Evolutionary conservation across 2,797 vertebrate genomes (phyloP).

Genomic region (Semaprochilodus insignis): DNA sequence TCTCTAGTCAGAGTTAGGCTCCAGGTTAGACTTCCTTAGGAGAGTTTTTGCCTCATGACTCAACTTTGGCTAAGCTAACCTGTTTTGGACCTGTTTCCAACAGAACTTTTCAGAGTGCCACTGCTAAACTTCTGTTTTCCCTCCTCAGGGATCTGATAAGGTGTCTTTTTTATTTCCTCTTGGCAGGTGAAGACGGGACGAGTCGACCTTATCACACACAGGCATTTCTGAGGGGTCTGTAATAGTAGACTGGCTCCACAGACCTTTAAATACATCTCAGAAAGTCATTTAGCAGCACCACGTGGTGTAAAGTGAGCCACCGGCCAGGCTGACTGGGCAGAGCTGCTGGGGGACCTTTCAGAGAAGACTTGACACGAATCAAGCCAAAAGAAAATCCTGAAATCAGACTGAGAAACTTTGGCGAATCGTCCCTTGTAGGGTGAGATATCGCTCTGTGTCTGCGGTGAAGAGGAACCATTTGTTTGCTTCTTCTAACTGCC

Average conservation of each 20-base stretch:
- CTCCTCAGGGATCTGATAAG: not conserved
- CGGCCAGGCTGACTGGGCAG: conserved; percentile 55
- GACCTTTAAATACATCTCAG: conserved; percentile 82
- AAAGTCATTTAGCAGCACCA: conserved; percentile 65
- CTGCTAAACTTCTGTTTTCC: not conserved
- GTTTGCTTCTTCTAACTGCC: conserved; percentile 37
- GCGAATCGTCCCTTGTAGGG: conserved; percentile 28
- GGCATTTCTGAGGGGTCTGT: conserved; percentile 59
- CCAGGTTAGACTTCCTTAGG: not conserved
- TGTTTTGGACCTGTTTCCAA: no score
- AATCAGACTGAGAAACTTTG: conserved; percentile 35
- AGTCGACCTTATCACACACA: conserved; percentile 58
- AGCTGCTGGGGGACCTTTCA: conserved; percentile 64
- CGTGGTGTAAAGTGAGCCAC: conserved; percentile 83
- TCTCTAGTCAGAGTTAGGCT: not conserved
- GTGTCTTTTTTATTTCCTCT: conserved; percentile 20
- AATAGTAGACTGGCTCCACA: conserved; percentile 73
- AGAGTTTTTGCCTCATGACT: not conserved
- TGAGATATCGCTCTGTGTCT: conserved; percentile 38
- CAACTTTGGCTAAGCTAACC: not conserved
- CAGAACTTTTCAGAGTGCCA: not conserved
- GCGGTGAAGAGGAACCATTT: conserved; percentile 43
- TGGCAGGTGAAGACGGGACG: conserved; percentile 52
- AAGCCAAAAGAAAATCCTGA: not conserved
- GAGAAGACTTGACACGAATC: conserved; percentile 52